Base-by-base conservation (phyloP, 2,113 vertebrate genomes). In the Engraulis encrasicolus region DNA sequence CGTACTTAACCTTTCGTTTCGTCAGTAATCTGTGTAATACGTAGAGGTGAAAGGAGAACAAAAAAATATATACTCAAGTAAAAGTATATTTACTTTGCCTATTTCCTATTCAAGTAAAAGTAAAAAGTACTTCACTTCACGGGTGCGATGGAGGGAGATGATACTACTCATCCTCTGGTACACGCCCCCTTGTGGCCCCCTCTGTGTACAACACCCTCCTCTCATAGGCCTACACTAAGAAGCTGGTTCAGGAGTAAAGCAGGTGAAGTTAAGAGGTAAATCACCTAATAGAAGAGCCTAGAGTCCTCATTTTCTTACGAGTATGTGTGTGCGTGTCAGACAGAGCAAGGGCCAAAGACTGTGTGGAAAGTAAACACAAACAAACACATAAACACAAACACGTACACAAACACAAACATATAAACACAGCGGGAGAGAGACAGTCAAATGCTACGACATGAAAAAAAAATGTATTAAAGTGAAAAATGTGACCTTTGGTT, bases 401-500 rank as follows among this genome's bases (percentile, higher is more conserved):
- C 91, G 86, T 83, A 85, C 38, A 83, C 78, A 85, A 12, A 78
- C 14, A 52, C 40, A 54, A 17, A 54, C 3, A 17, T 34, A 74
- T 31, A 18, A 81, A 86, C 90, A 88, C 20, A 83, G 79, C 84
- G 87, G 23, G 18, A 50, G 34, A 86, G 79, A 81, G 85, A 82
- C 83, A 87, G 17, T 71, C 86, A 88, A 90, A 89, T 90, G 87
- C 85, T 88, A 91, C 87, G 92, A 84, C 3, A 88, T 85, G 81
- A 84, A 45, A 45, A 45, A 86, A 86, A 91, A 85, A 90, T 90
- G 88, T 94, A 91, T 95, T 90, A 90, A 87, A 89, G 85, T 79
- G 85, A 91, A 74, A 92, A 94, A 94, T 94, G 95, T 96, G 95
- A 96, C 93, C 88, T 93, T 93, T 94, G 93, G 93, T 95, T n/a